Percentiles rank a stretch among this genome's conserved stretches.
phyloP scores from a whole-genome alignment of 2,888 invertebrate species.

The Drosophila ezoana region DNA sequence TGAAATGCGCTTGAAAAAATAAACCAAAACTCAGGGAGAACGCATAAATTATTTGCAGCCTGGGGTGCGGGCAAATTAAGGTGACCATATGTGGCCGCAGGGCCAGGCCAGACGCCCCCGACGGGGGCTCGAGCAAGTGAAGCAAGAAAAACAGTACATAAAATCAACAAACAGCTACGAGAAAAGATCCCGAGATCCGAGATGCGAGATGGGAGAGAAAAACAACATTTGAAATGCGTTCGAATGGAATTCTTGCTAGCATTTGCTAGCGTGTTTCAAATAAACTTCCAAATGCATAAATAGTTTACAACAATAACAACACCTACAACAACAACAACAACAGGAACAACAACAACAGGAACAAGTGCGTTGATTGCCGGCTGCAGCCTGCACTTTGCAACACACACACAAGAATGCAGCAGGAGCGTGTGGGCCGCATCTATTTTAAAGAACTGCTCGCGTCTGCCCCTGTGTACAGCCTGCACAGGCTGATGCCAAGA shows the following conservation, averaged over 20 bases:
- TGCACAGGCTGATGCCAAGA: conserved; percentile 42
- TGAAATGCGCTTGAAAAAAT: conserved; percentile 78
- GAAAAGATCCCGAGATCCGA: conserved; percentile 26
- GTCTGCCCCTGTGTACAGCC: conserved; percentile 31
- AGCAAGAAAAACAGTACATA: conserved; percentile 77
- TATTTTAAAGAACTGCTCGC: conserved; percentile 65
- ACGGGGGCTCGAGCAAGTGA: conserved; percentile 56
- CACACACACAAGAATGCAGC: conserved; percentile 16
- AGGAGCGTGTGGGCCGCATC: conserved; percentile 55
- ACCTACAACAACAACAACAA: conserved; percentile 11
- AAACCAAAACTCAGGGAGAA: conserved; percentile 73
- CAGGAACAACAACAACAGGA: conserved; percentile 55
- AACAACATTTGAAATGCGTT: conserved; percentile 54
- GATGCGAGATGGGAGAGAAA: not conserved
- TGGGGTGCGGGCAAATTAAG: conserved; percentile 62
- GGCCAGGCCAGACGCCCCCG: conserved; percentile 46
- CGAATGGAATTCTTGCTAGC: conserved; percentile 55
- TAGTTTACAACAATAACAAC: conserved; percentile 78
- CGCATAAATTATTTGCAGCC: conserved; percentile 74
- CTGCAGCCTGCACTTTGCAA: conserved; percentile 55
- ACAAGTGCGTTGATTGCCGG: too few species aligned
- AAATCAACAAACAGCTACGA: conserved; percentile 73
- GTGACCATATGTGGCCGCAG: conserved; percentile 78
- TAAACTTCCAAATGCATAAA: conserved; percentile 79
- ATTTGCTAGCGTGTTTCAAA: conserved; percentile 67